A percentile compares a stretch with the other conserved stretches of the same genome.
Evolutionary conservation across 2,888 invertebrate genomes (phyloP).

Genomic region (Dasypogon diadema): DNA sequence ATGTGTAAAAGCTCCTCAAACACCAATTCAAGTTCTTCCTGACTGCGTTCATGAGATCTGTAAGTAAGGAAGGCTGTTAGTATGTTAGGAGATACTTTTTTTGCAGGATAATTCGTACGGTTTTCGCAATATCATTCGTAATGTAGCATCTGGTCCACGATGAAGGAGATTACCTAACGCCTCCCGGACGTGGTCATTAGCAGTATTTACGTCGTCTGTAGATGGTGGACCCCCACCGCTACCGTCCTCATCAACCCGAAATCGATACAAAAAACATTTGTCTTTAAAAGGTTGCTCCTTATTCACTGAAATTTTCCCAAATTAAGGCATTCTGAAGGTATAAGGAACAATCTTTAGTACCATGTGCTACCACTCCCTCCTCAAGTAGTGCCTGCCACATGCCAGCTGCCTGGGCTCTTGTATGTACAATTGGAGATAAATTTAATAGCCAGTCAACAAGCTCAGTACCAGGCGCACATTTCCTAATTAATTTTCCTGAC

Average conservation of each 20-base stretch:
- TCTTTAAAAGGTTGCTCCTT: conserved; percentile 85
- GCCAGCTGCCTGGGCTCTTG: conserved; percentile 78
- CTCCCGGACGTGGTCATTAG: conserved; percentile 78
- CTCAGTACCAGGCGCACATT: conserved; percentile 82
- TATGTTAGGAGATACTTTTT: too few species aligned
- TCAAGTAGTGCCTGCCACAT: conserved; percentile 88
- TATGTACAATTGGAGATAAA: conserved; percentile 74
- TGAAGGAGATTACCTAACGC: conserved; percentile 76
- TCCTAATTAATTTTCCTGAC: conserved; percentile 74
- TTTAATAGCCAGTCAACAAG: conserved; percentile 84
- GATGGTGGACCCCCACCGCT: conserved; percentile 72
- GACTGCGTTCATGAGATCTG: conserved; percentile 80
- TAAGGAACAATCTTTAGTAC: conserved; percentile 61
- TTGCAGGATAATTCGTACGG: conserved; percentile 72
- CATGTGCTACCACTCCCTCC: conserved; percentile 82
- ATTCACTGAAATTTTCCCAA: conserved; percentile 72
- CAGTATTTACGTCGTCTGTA: conserved; percentile 73
- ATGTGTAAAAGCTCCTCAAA: conserved; percentile 87
- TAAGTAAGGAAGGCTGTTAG: neutral
- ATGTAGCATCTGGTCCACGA: conserved; percentile 81
- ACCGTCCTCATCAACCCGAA: conserved; percentile 80
- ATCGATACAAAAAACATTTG: conserved; percentile 85
- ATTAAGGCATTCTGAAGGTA: neutral
- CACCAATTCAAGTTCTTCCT: conserved; percentile 84
- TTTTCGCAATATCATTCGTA: conserved; percentile 84